Conservation (phyloP, 23 tunicate genomes). For the Phallusia fumigata region DNA sequence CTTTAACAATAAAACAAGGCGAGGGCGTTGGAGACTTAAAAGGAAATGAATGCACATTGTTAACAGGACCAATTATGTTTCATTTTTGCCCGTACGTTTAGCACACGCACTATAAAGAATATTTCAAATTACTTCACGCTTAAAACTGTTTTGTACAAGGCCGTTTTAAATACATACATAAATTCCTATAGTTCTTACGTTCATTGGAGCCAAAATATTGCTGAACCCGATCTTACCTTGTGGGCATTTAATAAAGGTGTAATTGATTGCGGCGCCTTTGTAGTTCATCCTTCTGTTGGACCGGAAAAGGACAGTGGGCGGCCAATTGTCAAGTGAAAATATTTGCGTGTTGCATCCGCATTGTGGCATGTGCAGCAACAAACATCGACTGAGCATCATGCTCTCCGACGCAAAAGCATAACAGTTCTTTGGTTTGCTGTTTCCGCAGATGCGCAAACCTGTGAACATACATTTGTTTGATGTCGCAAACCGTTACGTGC, state of each 20-base stretch:
- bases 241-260: background rate
- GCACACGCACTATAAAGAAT: no score
- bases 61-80: no score
- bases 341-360: conserved; percentile 1
- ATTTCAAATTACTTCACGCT: no score
- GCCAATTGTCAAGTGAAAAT: background rate
- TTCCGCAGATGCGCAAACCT: conserved; percentile 4
- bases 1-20: no score
- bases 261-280: background rate
- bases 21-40: no score
- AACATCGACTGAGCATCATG: background rate
- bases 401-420: background rate
- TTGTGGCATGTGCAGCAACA: background rate
- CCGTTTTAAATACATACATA: no score
- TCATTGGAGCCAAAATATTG: no score
- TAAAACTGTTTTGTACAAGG: no score
- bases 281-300: background rate
- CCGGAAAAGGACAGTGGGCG: background rate
- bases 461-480: background rate
- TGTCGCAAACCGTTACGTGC: no score
- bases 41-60: no score
- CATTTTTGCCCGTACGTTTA: no score
- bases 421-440: background rate
- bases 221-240: background rate
- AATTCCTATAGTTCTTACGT: no score